Conservation (phyloP, 2,888 invertebrate species). For the Zygogramma bicolorata region DNA sequence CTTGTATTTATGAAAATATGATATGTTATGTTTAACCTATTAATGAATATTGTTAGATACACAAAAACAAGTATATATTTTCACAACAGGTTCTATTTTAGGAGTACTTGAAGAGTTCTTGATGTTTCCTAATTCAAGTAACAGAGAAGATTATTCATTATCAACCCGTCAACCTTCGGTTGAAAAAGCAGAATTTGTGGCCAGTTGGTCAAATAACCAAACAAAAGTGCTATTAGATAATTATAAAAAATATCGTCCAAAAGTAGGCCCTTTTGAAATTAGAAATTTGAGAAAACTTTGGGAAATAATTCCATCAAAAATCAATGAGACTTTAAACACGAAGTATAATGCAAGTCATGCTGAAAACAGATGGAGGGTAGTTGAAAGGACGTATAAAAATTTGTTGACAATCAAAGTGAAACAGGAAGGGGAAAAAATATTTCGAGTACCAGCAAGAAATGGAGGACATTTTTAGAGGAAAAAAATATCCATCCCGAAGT, state of each 20-base stretch:
- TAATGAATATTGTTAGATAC: too few species aligned
- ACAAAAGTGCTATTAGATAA: background rate
- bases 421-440: constrained; percentile 29
- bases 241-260: background rate
- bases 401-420: constrained; percentile 18
- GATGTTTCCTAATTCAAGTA: too few species aligned
- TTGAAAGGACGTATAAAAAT: constrained; percentile 39
- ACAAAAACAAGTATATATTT: too few species aligned
- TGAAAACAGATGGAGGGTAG: constrained; percentile 34
- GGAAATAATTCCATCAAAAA: background rate
- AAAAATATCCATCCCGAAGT: constrained; percentile 14
- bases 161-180: too few species aligned
- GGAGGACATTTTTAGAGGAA: background rate
- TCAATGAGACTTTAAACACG: background rate
- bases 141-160: too few species aligned
- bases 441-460: constrained; percentile 30
- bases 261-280: background rate
- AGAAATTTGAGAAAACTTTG: background rate
- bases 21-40: too few species aligned
- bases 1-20: too few species aligned
- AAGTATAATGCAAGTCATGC: constrained; percentile 19
- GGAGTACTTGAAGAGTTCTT: too few species aligned
- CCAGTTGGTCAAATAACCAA: background rate
- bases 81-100: too few species aligned
- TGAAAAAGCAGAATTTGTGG: too few species aligned